phyloP scores from a whole-genome alignment of 35 echinoderm and acorn worm genomes.

The Patiria miniata region DNA sequence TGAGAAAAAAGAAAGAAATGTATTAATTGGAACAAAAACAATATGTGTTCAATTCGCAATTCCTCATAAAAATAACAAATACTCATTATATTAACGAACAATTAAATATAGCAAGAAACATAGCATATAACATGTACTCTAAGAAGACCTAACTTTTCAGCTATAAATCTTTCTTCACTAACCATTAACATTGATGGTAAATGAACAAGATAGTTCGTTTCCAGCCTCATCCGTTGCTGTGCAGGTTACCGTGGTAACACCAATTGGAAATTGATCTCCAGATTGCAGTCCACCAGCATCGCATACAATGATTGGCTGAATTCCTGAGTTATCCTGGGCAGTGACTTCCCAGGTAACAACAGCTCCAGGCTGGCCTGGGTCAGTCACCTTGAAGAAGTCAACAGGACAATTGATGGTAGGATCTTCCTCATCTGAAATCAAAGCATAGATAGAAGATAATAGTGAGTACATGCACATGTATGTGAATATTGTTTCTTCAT shows the following conservation, averaged over 20 bases:
- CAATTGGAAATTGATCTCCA: slow-evolving; percentile 1
- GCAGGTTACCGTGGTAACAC: slow-evolving; percentile 12
- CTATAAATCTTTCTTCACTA: neutral
- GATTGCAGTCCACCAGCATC: neutral
- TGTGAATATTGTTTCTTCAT: no score
- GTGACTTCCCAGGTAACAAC: neutral
- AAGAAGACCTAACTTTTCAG: no score
- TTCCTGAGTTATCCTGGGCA: neutral
- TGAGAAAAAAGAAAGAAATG: no score
- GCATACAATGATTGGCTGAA: neutral
- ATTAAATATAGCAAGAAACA: no score
- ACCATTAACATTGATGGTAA: slow-evolving; percentile 12
- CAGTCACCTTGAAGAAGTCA: neutral
- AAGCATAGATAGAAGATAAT: neutral
- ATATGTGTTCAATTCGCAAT: no score
- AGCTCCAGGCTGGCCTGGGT: neutral
- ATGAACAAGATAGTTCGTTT: slow-evolving; percentile 33
- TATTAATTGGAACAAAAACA: no score
- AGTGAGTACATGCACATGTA: neutral
- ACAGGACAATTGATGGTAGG: neutral
- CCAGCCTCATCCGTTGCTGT: slow-evolving; percentile 12
- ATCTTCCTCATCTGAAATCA: slow-evolving; percentile 4
- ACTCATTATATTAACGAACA: no score
- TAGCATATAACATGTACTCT: no score
- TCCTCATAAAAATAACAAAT: no score